Evolutionary conservation across 2,797 vertebrate genomes (phyloP).

Genomic region (Myotis pilosus): DNA sequence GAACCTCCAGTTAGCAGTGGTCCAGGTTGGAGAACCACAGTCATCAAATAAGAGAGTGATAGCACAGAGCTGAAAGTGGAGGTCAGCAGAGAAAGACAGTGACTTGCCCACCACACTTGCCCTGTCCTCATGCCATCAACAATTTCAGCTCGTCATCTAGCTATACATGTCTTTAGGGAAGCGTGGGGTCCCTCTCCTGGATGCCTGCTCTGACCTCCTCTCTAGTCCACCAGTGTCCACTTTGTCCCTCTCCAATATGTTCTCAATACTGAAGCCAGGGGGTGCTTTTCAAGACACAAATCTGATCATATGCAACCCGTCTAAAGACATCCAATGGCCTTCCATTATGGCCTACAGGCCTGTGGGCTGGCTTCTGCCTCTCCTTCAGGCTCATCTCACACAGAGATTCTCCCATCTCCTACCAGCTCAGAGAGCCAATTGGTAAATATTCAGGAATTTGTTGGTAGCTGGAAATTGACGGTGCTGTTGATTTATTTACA

Average conservation of each 20-base stretch:
- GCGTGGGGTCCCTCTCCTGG: not conserved
- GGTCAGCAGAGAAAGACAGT: not conserved
- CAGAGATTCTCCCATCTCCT: not conserved
- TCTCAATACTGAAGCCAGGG: not conserved
- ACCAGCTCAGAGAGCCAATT: not conserved
- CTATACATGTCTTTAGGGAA: accelerated
- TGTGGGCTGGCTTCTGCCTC: not conserved
- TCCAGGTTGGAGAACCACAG: not conserved
- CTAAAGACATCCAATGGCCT: not conserved
- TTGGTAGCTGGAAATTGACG: not conserved
- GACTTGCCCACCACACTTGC: accelerated
- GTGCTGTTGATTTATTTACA: not conserved
- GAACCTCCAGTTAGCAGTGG: not conserved
- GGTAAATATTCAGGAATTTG: not conserved
- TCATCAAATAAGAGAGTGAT: not conserved
- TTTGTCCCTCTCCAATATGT: not conserved
- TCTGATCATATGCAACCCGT: accelerated
- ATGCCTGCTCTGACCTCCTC: not conserved
- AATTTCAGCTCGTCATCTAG: accelerated
- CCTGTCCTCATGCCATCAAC: accelerated
- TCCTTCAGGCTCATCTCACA: not conserved
- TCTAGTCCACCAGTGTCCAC: not conserved
- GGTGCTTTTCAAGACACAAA: not conserved
- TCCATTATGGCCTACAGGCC: not conserved
- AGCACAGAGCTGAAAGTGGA: not conserved